Evolutionary conservation across 2,797 vertebrate species (phyloP).

Genomic region (Vipera ursinii): DNA sequence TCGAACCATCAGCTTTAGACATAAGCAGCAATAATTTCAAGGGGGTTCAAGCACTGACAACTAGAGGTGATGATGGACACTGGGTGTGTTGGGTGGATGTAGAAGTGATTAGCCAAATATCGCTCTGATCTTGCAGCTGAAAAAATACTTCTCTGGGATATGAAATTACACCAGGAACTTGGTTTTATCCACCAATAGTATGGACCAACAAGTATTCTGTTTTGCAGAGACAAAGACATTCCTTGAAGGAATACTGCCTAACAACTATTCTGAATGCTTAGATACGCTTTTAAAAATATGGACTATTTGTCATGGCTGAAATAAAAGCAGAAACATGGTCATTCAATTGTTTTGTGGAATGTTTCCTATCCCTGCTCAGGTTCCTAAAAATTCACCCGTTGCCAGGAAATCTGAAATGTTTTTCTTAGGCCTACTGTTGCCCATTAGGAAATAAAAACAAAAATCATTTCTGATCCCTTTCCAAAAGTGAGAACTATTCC

Average conservation of each 20-base stretch:
- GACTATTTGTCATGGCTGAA: neutral
- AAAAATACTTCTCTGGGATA: neutral
- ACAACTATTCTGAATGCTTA: neutral
- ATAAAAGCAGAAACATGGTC: neutral
- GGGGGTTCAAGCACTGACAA: neutral
- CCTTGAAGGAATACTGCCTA: neutral
- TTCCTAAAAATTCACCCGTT: neutral
- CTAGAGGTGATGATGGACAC: no score
- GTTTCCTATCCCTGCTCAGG: neutral
- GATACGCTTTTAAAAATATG: neutral
- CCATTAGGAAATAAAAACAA: neutral
- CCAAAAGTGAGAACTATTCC: slow-evolving; percentile 20
- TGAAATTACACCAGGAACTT: neutral
- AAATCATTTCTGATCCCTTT: neutral
- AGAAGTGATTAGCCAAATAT: neutral
- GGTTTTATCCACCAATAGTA: neutral
- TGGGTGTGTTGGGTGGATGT: neutral
- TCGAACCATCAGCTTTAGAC: neutral
- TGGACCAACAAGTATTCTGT: neutral
- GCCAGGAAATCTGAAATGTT: neutral
- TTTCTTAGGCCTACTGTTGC: neutral
- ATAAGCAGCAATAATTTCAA: neutral
- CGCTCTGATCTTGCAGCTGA: neutral
- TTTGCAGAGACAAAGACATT: neutral
- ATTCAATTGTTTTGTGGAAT: neutral